Percentiles rank a stretch among this genome's conserved stretches.
Evolutionary conservation across 2,113 vertebrate genomes (phyloP).

Genomic region (Cynocephalus volans): DNA sequence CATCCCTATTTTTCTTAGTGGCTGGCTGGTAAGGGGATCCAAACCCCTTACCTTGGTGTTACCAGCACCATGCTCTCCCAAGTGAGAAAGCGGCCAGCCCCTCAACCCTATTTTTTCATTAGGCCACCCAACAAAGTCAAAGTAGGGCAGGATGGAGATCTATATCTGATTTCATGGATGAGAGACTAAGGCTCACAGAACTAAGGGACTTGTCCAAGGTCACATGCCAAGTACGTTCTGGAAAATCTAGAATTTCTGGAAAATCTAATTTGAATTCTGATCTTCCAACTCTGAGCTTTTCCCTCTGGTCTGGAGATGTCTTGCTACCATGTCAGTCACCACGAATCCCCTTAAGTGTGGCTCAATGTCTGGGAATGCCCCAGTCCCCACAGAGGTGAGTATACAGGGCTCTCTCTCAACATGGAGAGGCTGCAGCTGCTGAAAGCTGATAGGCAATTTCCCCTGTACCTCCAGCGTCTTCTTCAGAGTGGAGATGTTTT

Average conservation of each 20-base stretch:
- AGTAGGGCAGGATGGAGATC: not conserved
- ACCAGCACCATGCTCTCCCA: too few relatives aligned
- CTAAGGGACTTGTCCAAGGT: conserved; percentile 43
- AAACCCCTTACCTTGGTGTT: too few relatives aligned
- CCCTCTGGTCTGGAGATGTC: not conserved
- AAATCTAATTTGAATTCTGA: conserved; percentile 9
- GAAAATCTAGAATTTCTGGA: not conserved
- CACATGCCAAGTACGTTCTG: not conserved
- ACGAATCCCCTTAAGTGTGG: not conserved
- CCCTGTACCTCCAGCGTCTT: conserved; percentile 96
- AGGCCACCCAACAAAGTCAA: not conserved
- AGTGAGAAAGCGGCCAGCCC: too few relatives aligned
- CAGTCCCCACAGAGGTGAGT: not conserved
- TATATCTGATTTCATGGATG: not conserved
- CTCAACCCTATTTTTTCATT: not conserved
- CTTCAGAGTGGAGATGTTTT: conserved; percentile 98
- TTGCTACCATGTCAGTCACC: not conserved
- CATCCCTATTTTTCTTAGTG: too few relatives aligned
- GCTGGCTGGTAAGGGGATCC: too few relatives aligned
- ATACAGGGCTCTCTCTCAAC: not conserved
- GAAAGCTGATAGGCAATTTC: not conserved
- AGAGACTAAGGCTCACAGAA: conserved; percentile 8
- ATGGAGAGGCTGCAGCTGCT: not conserved
- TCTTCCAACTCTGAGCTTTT: not conserved
- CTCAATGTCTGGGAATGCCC: not conserved